These are phyloP conservation scores for Hypercompe scribonia DNA, from an alignment of 2,888 invertebrate genomes.

Conservation along the genomic window DNA sequence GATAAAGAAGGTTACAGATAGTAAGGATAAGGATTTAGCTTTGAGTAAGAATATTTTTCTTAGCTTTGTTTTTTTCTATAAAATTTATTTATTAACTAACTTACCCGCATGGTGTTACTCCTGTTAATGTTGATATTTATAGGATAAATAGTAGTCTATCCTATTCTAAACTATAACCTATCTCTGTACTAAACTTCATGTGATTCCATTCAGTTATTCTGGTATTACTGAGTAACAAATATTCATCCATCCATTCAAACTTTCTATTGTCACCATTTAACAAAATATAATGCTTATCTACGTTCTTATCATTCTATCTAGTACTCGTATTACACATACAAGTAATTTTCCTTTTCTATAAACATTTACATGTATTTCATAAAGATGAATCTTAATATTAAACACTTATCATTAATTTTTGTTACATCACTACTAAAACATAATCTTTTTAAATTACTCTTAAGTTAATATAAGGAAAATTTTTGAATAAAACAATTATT, in stretches of 20 bases:
- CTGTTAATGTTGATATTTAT: not conserved
- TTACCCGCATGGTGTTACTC: not conserved
- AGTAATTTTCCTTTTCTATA: not conserved
- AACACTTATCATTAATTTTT: not conserved
- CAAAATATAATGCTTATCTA: too few species aligned
- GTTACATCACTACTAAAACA: not conserved
- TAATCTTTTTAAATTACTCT: not conserved
- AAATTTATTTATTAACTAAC: not conserved
- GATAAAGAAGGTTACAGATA: too few species aligned
- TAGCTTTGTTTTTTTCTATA: too few species aligned
- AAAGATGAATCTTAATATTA: not conserved
- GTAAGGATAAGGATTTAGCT: too few species aligned
- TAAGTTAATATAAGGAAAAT: not conserved
- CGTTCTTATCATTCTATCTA: not conserved
- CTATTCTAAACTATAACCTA: too few species aligned
- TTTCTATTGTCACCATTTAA: too few species aligned
- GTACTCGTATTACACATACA: too few species aligned
- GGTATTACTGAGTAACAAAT: not conserved
- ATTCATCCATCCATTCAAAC: not conserved
- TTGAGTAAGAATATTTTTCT: too few species aligned
- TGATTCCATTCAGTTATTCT: not conserved
- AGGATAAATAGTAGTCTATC: not conserved
- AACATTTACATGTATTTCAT: not conserved
- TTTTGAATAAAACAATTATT: not conserved
- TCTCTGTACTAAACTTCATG: not conserved